phyloP scores from a whole-genome alignment of 1,140 invertebrate genomes.

The Drosophila nasuta region DNA sequence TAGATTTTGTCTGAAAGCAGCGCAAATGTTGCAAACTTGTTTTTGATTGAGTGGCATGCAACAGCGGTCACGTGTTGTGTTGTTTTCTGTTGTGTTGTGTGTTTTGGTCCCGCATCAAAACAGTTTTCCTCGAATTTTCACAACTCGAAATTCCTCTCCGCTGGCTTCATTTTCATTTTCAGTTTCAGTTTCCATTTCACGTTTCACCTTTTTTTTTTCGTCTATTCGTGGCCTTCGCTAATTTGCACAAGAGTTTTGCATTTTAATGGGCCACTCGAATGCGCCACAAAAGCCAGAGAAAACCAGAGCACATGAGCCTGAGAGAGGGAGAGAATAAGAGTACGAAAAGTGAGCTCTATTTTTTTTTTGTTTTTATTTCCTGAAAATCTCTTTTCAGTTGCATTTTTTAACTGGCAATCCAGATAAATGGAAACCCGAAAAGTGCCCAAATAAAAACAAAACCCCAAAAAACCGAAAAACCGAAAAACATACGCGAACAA shows the following conservation, averaged over 20 bases:
- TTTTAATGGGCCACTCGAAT: slow-evolving; percentile 40
- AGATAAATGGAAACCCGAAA: slow-evolving; percentile 22
- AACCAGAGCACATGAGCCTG: neutral
- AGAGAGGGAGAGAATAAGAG: neutral
- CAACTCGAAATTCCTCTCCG: neutral
- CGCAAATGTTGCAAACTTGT: slow-evolving; percentile 33
- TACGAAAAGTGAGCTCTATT: slow-evolving; percentile 8
- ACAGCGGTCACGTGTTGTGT: slow-evolving; percentile 26
- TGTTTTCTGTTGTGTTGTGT: no score
- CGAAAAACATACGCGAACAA: neutral
- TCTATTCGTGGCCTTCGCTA: slow-evolving; percentile 47
- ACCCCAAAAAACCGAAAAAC: neutral
- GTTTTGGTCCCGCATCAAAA: neutral
- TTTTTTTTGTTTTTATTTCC: slow-evolving; percentile 34
- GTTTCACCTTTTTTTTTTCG: slow-evolving; percentile 10
- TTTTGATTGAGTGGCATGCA: slow-evolving; percentile 52
- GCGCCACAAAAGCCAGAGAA: neutral
- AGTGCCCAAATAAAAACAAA: slow-evolving; percentile 10
- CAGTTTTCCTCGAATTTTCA: slow-evolving; percentile 11
- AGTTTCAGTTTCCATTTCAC: slow-evolving; percentile 21
- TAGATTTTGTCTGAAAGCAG: neutral
- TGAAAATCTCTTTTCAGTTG: slow-evolving; percentile 31
- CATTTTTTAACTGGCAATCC: slow-evolving; percentile 25
- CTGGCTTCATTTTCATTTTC: slow-evolving; percentile 8
- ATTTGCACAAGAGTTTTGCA: slow-evolving; percentile 60